phyloP scores from a whole-genome alignment of 2,797 vertebrate genomes.

The Xerus rutilus region DNA sequence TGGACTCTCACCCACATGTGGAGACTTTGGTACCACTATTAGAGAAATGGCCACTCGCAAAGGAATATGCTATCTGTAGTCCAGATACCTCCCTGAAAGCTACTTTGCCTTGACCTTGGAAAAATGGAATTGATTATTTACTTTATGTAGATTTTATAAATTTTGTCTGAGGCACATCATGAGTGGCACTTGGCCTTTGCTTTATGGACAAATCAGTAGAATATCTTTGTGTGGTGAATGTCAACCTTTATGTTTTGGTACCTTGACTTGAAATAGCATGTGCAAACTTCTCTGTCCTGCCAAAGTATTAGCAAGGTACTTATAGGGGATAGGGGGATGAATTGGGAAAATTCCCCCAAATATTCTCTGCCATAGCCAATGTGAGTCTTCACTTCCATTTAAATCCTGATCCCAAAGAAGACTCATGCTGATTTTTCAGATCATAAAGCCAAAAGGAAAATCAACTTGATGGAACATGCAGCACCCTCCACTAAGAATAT shows the following conservation, averaged over 20 bases:
- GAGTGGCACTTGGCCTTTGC: not conserved
- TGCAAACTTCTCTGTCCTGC: not conserved
- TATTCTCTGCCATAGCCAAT: not conserved
- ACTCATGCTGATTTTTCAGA: constrained; percentile 31
- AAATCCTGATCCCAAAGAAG: not conserved
- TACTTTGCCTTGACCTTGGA: not conserved
- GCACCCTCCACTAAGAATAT: not conserved
- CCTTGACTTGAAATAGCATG: not conserved
- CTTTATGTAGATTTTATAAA: not conserved
- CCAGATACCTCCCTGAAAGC: not conserved
- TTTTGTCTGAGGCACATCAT: not conserved
- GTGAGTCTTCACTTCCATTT: not conserved
- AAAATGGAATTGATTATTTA: not conserved
- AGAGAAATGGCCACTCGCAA: not conserved
- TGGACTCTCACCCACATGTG: not conserved
- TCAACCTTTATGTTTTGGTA: not conserved
- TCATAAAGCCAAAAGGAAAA: not conserved
- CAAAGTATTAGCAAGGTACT: not conserved
- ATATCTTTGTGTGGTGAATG: not conserved
- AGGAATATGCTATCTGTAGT: not conserved
- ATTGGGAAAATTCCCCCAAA: not conserved
- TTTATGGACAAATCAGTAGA: not conserved
- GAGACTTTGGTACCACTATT: not conserved
- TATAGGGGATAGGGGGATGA: not conserved
- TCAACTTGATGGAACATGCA: not conserved